Evolutionary conservation across 2,113 vertebrate species (phyloP).

Genomic region (Myxocyprinus asiaticus): DNA sequence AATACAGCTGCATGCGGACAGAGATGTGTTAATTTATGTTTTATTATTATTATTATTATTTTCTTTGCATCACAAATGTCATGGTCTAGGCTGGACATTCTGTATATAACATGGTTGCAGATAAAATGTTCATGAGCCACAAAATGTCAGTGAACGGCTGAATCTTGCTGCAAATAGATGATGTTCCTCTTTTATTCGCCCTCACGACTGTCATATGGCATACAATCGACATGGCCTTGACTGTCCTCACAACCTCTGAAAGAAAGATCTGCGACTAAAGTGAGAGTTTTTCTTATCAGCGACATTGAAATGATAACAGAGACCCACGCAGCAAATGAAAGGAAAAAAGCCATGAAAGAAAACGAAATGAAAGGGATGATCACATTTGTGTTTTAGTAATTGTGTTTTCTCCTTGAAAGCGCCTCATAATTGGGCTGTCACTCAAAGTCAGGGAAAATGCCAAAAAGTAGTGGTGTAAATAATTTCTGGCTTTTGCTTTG

Average conservation of each 20-base stretch:
- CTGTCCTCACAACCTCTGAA: slow-evolving; percentile 1
- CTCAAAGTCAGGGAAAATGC: neutral
- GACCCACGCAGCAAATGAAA: neutral
- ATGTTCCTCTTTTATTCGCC: neutral
- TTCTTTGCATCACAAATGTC: too few species aligned
- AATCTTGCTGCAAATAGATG: neutral
- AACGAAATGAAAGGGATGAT: slow-evolving; percentile 36
- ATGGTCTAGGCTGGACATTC: too few species aligned
- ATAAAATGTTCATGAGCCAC: too few species aligned
- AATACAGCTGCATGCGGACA: too few species aligned
- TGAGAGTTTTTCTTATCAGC: neutral
- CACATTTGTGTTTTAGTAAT: slow-evolving; percentile 34
- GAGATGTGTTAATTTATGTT: too few species aligned
- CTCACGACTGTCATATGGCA: too few species aligned
- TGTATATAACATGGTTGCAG: too few species aligned
- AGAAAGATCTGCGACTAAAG: neutral
- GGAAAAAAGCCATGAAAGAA: slow-evolving; percentile 31
- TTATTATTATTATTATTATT: too few species aligned
- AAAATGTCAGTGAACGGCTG: too few species aligned
- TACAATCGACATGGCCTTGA: neutral
- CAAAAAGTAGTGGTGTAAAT: slow-evolving; percentile 13
- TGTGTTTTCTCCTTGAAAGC: slow-evolving; percentile 50
- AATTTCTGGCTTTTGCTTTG: neutral
- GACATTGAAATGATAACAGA: neutral
- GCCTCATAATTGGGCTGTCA: slow-evolving; percentile 48